Evolutionary conservation across 2,113 vertebrate genomes (phyloP).

Genomic region (Chrysochloris asiatica): DNA sequence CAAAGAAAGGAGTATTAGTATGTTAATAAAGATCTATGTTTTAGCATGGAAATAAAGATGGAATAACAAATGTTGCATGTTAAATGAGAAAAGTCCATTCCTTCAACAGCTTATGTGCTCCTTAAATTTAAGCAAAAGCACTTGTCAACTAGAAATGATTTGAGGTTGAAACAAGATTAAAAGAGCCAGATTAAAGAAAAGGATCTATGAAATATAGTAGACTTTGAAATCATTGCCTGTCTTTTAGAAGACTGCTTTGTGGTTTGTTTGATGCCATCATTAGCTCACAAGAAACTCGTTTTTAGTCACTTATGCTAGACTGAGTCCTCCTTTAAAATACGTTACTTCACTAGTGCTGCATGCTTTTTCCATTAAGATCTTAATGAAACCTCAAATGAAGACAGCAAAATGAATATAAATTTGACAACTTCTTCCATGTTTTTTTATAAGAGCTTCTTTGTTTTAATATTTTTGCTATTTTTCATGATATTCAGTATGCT

Average conservation of each 20-base stretch:
- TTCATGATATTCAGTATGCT: constrained; percentile 60
- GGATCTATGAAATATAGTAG: constrained; percentile 83
- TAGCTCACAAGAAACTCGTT: constrained; percentile 82
- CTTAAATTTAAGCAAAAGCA: constrained; percentile 69
- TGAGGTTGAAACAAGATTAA: constrained; percentile 88
- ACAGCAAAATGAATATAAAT: constrained; percentile 84
- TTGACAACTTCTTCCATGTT: constrained; percentile 85
- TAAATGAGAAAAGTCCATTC: constrained; percentile 73
- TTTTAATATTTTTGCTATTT: constrained; percentile 69
- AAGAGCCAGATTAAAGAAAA: constrained; percentile 88
- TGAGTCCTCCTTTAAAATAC: constrained; percentile 76
- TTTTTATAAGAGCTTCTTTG: constrained; percentile 76
- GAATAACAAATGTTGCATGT: constrained; percentile 71
- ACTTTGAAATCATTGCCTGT: constrained; percentile 86
- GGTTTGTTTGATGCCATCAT: constrained; percentile 88
- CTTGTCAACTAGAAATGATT: constrained; percentile 82
- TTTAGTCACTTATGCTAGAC: constrained; percentile 82
- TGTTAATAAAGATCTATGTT: constrained; percentile 72
- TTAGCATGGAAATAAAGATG: constrained; percentile 63
- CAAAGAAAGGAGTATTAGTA: constrained; percentile 58
- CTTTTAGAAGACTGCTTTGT: constrained; percentile 86
- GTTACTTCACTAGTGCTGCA: constrained; percentile 75
- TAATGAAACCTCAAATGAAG: constrained; percentile 86
- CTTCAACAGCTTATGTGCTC: constrained; percentile 59
- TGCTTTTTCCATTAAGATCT: constrained; percentile 90